Conservation (phyloP, 2,113 vertebrate species). For the Casuarius casuarius region DNA sequence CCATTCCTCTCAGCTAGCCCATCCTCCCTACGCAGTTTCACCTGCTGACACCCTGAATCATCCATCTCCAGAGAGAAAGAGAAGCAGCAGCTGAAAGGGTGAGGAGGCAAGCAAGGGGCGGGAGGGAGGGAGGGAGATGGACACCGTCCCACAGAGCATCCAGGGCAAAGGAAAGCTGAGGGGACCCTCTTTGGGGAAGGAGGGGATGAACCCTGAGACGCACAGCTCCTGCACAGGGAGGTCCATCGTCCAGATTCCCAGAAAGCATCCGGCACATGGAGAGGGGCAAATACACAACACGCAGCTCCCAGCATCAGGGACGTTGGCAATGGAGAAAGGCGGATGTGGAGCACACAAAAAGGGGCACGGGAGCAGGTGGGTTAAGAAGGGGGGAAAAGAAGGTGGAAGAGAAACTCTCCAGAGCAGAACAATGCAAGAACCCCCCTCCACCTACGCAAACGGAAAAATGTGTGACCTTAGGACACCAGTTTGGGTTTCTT, state of each 20-base stretch:
- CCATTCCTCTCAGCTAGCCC: not conserved
- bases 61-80: not conserved
- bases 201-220: not conserved
- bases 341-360: not conserved
- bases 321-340: accelerated
- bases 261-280: not conserved
- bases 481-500: not conserved
- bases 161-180: not conserved
- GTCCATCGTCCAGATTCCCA: not conserved
- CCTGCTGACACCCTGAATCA: not conserved
- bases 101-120: not conserved
- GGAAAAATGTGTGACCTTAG: accelerated
- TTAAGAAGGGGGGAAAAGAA: not conserved
- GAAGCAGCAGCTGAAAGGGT: not conserved
- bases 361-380: not conserved
- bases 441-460: not conserved
- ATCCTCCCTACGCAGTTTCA: not conserved
- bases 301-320: not conserved
- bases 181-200: not conserved
- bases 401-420: not conserved
- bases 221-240: not conserved
- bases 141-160: not conserved
- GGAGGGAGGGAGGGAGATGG: not conserved
- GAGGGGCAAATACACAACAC: not conserved
- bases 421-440: not conserved